phyloP scores from a whole-genome alignment of 2,113 vertebrate genomes.

The Pontoporia blainvillei region DNA sequence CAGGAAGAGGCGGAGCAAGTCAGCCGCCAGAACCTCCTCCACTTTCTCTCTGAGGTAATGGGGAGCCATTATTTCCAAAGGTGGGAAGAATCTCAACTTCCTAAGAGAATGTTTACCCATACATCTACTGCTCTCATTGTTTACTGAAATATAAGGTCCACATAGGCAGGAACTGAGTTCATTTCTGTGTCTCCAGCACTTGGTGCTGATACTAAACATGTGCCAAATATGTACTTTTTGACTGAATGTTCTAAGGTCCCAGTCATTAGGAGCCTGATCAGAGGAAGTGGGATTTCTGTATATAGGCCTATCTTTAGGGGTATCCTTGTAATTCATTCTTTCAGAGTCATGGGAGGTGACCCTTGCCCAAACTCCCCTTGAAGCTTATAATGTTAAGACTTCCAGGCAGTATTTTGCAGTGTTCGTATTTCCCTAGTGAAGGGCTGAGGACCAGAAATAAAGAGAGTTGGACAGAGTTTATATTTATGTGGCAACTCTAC shows the following conservation, averaged over 20 bases:
- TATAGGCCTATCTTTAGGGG: not conserved
- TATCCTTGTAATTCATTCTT: slow-evolving; percentile 23
- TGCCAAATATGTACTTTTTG: not conserved
- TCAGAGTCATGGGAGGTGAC: not conserved
- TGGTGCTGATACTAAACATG: slow-evolving; percentile 5
- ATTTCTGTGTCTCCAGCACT: not conserved
- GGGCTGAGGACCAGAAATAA: not conserved
- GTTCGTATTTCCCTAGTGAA: not conserved
- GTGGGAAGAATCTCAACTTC: not conserved
- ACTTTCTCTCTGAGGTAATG: slow-evolving; percentile 79
- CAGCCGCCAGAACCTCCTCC: slow-evolving; percentile 56
- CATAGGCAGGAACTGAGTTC: not conserved
- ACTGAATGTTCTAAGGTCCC: not conserved
- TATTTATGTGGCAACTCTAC: slow-evolving; percentile 26
- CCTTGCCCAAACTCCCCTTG: not conserved
- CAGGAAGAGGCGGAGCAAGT: slow-evolving; percentile 55
- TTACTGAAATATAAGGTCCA: not conserved
- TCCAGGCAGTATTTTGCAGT: not conserved
- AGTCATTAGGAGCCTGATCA: not conserved
- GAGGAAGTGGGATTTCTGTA: not conserved
- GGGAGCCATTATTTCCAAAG: not conserved
- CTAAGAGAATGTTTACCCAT: not conserved
- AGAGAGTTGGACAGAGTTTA: not conserved
- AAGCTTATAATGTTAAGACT: not conserved
- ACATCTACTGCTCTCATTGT: not conserved